These are phyloP conservation scores for Orthosia gracilis DNA, from an alignment of 2,888 invertebrate genomes.

Conservation along the genomic window DNA sequence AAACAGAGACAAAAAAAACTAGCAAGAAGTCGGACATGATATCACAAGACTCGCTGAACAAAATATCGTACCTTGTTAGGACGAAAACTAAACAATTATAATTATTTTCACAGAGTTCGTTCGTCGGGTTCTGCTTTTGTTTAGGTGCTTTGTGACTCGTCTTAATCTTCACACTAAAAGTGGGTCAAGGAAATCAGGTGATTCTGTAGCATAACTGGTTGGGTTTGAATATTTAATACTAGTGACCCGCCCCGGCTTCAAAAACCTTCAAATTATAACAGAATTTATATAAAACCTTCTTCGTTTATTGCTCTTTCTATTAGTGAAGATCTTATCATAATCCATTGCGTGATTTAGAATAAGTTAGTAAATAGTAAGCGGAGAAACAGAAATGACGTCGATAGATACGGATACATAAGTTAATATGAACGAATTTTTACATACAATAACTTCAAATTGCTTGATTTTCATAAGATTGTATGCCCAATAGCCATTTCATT, in stretches of 20 bases:
- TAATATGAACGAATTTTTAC: neutral
- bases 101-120: slow-evolving; percentile 40
- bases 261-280: too few species aligned
- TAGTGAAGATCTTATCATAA: too few species aligned
- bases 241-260: too few species aligned
- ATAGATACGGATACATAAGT: neutral
- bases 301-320: too few species aligned
- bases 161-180: slow-evolving; percentile 15
- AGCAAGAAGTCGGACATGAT: slow-evolving; percentile 7
- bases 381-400: too few species aligned
- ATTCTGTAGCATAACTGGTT: neutral
- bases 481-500: too few species aligned
- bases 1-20: neutral
- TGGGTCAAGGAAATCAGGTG: slow-evolving; percentile 15
- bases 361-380: too few species aligned
- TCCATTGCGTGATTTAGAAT: too few species aligned
- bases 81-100: slow-evolving; percentile 44
- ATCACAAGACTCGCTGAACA: slow-evolving; percentile 20
- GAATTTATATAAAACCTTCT: too few species aligned
- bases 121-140: slow-evolving; percentile 16
- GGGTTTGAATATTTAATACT: slow-evolving; percentile 4
- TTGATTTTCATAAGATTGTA: too few species aligned
- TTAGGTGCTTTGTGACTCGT: slow-evolving; percentile 3
- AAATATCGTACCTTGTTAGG: slow-evolving; percentile 36
- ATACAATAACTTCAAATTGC: too few species aligned